Conservation (phyloP, 2,797 vertebrate genomes). For the Sebastes taczanowskii region DNA sequence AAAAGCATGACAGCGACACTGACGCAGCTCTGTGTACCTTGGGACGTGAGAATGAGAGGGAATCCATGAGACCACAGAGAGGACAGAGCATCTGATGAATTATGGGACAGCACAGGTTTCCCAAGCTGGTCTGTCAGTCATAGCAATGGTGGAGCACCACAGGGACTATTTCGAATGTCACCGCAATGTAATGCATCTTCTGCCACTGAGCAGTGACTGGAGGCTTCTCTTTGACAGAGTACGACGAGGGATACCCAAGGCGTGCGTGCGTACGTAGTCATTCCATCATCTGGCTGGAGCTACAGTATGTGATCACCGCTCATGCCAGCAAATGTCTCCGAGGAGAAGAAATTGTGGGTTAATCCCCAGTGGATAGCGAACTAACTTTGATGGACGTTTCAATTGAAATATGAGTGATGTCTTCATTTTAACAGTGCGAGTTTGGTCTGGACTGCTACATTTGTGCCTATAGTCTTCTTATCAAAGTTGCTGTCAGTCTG, state of each 20-base stretch:
- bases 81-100: slow-evolving; percentile 75
- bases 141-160: slow-evolving; percentile 67
- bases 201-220: slow-evolving; percentile 78
- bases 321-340: slow-evolving; percentile 69
- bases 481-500: slow-evolving; percentile 45
- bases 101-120: slow-evolving; percentile 75
- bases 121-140: slow-evolving; percentile 80
- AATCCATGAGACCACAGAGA: slow-evolving; percentile 64
- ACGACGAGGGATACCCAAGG: slow-evolving; percentile 72
- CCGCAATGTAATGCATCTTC: slow-evolving; percentile 80
- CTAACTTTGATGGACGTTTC: slow-evolving; percentile 74
- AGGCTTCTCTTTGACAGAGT: slow-evolving; percentile 75
- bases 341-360: slow-evolving; percentile 66
- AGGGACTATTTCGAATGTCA: slow-evolving; percentile 80
- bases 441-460: slow-evolving; percentile 46
- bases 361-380: slow-evolving; percentile 61
- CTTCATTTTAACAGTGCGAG: slow-evolving; percentile 62
- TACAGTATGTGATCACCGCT: slow-evolving; percentile 67
- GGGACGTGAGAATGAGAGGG: slow-evolving; percentile 37
- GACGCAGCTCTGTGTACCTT: slow-evolving; percentile 36
- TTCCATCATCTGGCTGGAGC: slow-evolving; percentile 75
- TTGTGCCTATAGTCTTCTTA: slow-evolving; percentile 46
- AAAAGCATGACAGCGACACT: not conserved
- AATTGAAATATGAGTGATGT: slow-evolving; percentile 68
- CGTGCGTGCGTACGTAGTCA: slow-evolving; percentile 59